phyloP scores from a whole-genome alignment of 2,113 vertebrate genomes.

The Hippocampus abdominalis region DNA sequence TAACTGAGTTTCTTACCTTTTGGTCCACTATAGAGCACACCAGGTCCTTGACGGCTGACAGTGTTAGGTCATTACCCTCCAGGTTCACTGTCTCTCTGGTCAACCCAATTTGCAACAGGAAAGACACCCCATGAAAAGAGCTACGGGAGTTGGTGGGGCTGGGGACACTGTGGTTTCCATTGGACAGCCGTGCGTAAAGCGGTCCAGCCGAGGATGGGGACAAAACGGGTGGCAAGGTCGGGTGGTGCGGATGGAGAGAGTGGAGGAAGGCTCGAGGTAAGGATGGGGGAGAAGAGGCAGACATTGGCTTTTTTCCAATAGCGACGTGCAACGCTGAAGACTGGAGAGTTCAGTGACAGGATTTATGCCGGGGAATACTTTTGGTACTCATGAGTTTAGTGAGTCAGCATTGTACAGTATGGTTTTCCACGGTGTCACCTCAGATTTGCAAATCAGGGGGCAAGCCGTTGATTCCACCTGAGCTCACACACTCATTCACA shows the following conservation, averaged over 20 bases:
- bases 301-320: constrained; percentile 88
- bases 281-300: constrained; percentile 90
- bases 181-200: constrained; percentile 86
- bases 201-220: constrained; percentile 80
- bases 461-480: constrained; percentile 19
- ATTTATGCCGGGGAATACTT: constrained; percentile 7
- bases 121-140: constrained; percentile 89
- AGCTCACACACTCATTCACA: constrained; percentile 10
- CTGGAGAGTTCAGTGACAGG: constrained; percentile 34
- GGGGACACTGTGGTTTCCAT: constrained; percentile 86
- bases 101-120: constrained; percentile 94
- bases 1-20: constrained; percentile 78
- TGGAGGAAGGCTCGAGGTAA: constrained; percentile 87
- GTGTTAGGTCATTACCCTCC: constrained; percentile 88
- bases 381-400: constrained; percentile 33
- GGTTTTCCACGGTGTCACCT: constrained; percentile 10
- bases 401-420: constrained; percentile 11
- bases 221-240: constrained; percentile 74
- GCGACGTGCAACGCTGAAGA: constrained; percentile 45
- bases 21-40: constrained; percentile 98
- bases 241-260: constrained; percentile 77
- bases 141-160: constrained; percentile 90
- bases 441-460: constrained; percentile 19
- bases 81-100: constrained; percentile 93
- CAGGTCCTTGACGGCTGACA: constrained; percentile 92